A percentile compares a stretch with the other conserved stretches of the same genome.
phyloP scores from a whole-genome alignment of 2,888 invertebrate genomes.

The Xestia xanthographa region DNA sequence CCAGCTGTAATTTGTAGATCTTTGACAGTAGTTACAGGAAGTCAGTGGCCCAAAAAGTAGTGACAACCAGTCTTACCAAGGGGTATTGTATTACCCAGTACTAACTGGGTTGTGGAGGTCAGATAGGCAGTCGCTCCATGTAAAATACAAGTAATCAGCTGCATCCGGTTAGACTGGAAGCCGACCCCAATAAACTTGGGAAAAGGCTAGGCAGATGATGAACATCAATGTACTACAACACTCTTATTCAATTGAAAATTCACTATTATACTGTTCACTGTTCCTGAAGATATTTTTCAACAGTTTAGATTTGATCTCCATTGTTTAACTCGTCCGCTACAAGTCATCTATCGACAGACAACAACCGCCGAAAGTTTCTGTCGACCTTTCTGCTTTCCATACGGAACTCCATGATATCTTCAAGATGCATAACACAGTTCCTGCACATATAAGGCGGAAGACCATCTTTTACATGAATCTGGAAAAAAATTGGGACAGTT shows the following conservation, averaged over 20 bases:
- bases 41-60: no score
- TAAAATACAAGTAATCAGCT: no score
- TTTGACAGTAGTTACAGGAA: no score
- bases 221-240: not conserved
- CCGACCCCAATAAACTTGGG: no score
- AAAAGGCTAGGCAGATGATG: no score
- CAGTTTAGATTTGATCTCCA: not conserved
- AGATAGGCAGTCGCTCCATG: no score
- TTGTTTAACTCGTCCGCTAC: not conserved
- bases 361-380: constrained; percentile 38
- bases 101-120: no score
- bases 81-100: no score
- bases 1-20: no score
- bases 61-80: no score
- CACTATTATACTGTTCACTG: not conserved
- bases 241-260: not conserved
- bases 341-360: constrained; percentile 40
- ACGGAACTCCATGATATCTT: constrained; percentile 43
- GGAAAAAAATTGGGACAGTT: constrained; percentile 6
- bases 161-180: no score
- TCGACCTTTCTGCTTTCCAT: constrained; percentile 63
- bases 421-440: constrained; percentile 41
- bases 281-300: not conserved
- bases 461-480: constrained; percentile 44
- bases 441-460: constrained; percentile 42